These are phyloP conservation scores for Heteronetta atricapilla DNA, from an alignment of 2,113 vertebrate genomes.

Conservation along the genomic window DNA sequence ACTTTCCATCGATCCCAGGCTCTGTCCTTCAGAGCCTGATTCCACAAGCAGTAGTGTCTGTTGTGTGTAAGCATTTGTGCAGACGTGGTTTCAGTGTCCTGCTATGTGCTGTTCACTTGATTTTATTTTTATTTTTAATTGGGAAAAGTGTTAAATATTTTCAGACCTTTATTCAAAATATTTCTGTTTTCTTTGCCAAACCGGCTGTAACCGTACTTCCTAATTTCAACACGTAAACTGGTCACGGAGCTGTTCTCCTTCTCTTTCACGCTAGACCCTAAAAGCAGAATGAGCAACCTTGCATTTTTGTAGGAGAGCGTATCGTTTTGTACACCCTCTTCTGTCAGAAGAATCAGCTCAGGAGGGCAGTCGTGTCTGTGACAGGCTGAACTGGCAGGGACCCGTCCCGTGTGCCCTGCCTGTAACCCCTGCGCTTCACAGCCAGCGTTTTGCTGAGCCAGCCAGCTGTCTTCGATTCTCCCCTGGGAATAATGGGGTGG, in stretches of 20 bases:
- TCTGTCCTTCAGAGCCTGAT: neutral
- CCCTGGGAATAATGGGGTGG: neutral
- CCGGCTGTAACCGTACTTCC: fast-evolving
- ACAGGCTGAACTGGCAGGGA: neutral
- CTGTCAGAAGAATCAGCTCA: neutral
- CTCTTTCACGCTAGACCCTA: neutral
- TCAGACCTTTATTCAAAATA: neutral
- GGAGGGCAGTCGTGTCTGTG: neutral
- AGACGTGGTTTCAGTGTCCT: neutral
- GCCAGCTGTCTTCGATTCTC: neutral
- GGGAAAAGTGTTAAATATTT: neutral
- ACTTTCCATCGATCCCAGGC: neutral
- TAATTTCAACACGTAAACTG: neutral
- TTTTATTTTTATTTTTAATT: neutral
- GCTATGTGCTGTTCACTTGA: neutral
- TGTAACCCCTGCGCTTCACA: neutral
- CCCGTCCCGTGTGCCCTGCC: neutral
- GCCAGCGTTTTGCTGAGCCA: neutral
- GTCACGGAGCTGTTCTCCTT: neutral
- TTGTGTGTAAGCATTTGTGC: neutral
- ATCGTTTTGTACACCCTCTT: neutral
- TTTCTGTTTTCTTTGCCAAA: neutral
- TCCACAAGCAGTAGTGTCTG: neutral
- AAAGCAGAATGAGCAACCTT: neutral
- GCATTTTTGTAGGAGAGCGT: fast-evolving